Evolutionary conservation across 2,113 vertebrate species (phyloP), one percentile per base, ranked within the genome.

Genomic region (Pelobates fuscus): DNA sequence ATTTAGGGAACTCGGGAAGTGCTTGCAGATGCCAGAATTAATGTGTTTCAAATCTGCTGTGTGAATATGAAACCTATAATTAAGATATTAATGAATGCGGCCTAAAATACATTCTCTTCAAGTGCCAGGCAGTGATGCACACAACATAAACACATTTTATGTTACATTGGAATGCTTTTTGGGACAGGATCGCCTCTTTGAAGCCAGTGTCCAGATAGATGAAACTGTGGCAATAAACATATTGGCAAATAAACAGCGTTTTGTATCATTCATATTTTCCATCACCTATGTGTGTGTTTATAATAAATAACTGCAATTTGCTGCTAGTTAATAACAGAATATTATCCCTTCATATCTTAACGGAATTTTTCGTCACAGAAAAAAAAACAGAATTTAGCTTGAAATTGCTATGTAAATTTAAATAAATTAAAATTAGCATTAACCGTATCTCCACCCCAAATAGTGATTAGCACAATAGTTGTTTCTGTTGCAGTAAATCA

Each of bases 1-100:
- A 72, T 72, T 74, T 74, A 74, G 29, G n/a, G 25, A 65, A 65
- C 52, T 57, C 18, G 23, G 61, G 57, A 74, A 74, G 59, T 74
- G 71, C 71, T 75, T 75, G 32, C 52, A 75, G 54, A 75, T 67
- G 72, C 54, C 63, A 75, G 70, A 62, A 75, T 67, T 46, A 59
- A 75, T 58, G 55, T 75, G 62, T 59, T 59, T 67, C 37, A 75
- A 59, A 75, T 75, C 14, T 65, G 55, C 52, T 55, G 41, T 54
- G 64, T 66, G 30, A 44, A 43, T 67, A 58, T 67, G 72, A 67
- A 75, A 58, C 63, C 54, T 67, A 59, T 59, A 75, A 75, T 75
- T 67, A 60, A 24, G 20, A 30, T 58, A 63, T 67, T 72, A 72
- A 72, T 72, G 60, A 63, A 55, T 23, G 15, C 3, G 52, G 27